A percentile compares a stretch with the other conserved stretches of the same genome.
Evolutionary conservation across 1,140 invertebrate genomes (phyloP).

Genomic region (Drosophila watanabei): DNA sequence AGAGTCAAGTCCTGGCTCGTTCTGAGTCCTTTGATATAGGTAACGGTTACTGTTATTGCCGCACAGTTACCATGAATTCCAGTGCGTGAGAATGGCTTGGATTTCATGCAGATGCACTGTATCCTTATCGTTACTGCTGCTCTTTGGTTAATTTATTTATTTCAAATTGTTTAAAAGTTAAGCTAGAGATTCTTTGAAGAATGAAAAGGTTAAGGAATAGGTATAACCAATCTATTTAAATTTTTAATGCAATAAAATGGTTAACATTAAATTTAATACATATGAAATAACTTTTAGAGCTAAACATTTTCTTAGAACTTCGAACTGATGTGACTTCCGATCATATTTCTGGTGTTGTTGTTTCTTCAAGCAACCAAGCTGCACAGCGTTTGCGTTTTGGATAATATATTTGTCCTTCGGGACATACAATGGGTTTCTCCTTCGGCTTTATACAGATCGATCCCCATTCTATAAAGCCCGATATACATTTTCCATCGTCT

Average conservation of each 20-base stretch:
- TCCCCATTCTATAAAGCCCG: background rate
- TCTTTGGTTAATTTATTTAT: background rate
- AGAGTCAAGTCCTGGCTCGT: constrained; percentile 11
- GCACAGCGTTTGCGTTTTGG: background rate
- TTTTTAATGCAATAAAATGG: too few relatives aligned
- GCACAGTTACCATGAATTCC: background rate
- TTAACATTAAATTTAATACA: too few relatives aligned
- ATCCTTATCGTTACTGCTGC: background rate
- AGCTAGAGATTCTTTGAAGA: too few relatives aligned
- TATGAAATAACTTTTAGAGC: too few relatives aligned
- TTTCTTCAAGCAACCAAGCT: background rate
- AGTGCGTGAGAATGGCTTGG: constrained; percentile 2
- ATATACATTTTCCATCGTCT: background rate
- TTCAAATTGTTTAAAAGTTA: background rate
- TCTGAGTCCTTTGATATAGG: constrained; percentile 27
- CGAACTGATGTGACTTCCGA: too few relatives aligned
- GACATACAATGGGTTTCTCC: background rate
- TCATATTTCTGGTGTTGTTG: too few relatives aligned
- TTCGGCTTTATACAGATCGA: background rate
- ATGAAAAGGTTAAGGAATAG: too few relatives aligned
- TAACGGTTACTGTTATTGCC: constrained; percentile 17
- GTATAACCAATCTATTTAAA: too few relatives aligned
- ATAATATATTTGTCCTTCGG: background rate
- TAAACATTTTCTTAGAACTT: too few relatives aligned
- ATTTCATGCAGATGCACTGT: constrained; percentile 3